These are phyloP conservation scores for Phymastichus coffea DNA, from an alignment of 1,140 invertebrate species.

Conservation along the genomic window DNA sequence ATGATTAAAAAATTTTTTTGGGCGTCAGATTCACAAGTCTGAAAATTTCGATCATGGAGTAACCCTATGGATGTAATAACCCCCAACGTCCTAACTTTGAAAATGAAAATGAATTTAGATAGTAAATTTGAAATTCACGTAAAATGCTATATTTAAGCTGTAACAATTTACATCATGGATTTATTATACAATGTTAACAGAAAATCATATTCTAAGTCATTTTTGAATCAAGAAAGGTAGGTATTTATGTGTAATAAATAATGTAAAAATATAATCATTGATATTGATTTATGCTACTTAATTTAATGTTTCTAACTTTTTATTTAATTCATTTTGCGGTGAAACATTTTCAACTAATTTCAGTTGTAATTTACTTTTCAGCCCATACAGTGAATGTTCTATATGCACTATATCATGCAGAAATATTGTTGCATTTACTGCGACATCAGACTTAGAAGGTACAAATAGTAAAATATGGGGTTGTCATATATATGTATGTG, in stretches of 20 bases:
- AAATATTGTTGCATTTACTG: constrained; percentile 81
- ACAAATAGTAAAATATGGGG: constrained; percentile 67
- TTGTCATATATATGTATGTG: constrained; percentile 82
- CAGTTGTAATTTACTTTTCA: constrained; percentile 39
- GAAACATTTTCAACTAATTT: neutral
- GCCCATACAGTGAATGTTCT: constrained; percentile 55
- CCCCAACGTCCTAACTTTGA: too few relatives aligned
- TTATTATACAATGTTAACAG: constrained; percentile 60
- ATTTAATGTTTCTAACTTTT: constrained; percentile 33
- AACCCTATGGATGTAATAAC: too few relatives aligned
- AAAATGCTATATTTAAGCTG: too few relatives aligned
- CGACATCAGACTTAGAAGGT: constrained; percentile 69
- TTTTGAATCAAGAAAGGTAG: constrained; percentile 58
- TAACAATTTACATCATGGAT: too few relatives aligned
- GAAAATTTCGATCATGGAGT: too few relatives aligned
- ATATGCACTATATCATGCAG: constrained; percentile 73
- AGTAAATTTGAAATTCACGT: too few relatives aligned
- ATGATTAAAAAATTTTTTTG: too few relatives aligned
- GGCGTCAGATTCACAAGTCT: too few relatives aligned
- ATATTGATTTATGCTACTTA: constrained; percentile 37
- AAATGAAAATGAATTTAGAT: too few relatives aligned
- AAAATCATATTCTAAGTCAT: constrained; percentile 56
- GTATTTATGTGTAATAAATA: neutral
- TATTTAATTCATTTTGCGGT: constrained; percentile 24
- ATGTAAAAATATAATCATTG: constrained; percentile 24